These are phyloP conservation scores for honey bee (Apis mellifera) DNA, from an alignment of 1,140 invertebrate genomes.

Conservation along the genomic window DNA sequence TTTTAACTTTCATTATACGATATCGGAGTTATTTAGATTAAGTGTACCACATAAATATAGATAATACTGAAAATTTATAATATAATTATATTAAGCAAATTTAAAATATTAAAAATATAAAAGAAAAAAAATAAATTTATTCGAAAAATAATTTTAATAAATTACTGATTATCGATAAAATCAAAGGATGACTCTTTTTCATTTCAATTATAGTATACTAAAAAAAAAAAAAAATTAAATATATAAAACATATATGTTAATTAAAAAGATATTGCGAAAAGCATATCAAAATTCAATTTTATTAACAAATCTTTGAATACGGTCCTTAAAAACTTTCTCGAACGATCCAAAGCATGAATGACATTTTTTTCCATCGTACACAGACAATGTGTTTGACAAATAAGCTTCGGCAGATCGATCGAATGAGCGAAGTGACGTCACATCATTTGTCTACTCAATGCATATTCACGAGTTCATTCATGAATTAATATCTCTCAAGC, in stretches of 20 bases:
- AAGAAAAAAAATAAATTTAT: too few relatives aligned
- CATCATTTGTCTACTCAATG: background rate
- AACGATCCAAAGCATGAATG: background rate
- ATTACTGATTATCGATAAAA: background rate
- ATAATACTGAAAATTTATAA: background rate
- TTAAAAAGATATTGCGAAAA: background rate
- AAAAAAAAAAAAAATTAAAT: background rate
- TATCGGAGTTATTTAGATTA: background rate
- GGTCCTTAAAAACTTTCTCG: background rate
- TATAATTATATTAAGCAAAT: too few relatives aligned
- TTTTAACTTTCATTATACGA: background rate
- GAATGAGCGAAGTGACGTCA: background rate
- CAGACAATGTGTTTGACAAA: background rate
- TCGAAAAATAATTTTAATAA: too few relatives aligned
- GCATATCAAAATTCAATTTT: background rate
- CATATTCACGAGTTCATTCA: conserved; percentile 2
- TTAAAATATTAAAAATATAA: too few relatives aligned
- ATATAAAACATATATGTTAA: background rate
- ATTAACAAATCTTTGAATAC: background rate
- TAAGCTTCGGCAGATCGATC: background rate
- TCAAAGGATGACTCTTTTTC: conserved; percentile 11
- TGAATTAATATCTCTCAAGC: background rate
- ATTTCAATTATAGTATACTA: background rate
- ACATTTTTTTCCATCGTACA: background rate
- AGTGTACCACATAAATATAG: background rate